A percentile compares a stretch with the other conserved stretches of the same genome.
Evolutionary conservation across 2,797 vertebrate genomes (phyloP).

Genomic region (Platyrinchus mystaceus): DNA sequence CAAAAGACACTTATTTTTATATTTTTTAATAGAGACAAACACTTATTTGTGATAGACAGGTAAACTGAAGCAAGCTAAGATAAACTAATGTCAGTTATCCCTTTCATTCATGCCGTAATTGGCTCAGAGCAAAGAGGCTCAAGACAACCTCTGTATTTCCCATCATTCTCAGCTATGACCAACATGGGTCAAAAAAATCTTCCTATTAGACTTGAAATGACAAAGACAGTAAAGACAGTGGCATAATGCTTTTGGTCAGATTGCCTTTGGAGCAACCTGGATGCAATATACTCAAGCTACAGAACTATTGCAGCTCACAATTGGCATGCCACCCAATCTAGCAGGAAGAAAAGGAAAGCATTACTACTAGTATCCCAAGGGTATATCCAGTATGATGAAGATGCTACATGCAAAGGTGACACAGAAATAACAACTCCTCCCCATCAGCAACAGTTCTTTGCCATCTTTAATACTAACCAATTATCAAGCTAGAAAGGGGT

Average conservation of each 20-base stretch:
- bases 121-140: not conserved
- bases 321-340: not conserved
- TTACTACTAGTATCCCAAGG: not conserved
- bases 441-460: not conserved
- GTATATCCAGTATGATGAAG: not conserved
- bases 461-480: not conserved
- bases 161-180: not conserved
- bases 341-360: not conserved
- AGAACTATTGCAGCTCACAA: not conserved
- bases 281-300: not conserved
- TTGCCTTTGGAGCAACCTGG: not conserved
- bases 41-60: not conserved
- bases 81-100: not conserved
- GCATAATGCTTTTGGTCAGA: not conserved
- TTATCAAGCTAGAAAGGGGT: not conserved
- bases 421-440: not conserved
- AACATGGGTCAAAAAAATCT: not conserved
- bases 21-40: not conserved
- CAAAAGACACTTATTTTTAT: not conserved
- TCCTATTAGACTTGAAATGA: not conserved
- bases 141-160: not conserved
- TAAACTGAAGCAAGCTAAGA: not conserved
- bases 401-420: not conserved
- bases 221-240: not conserved
- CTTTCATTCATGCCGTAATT: not conserved